These are phyloP conservation scores for Champsocephalus esox DNA, from an alignment of 2,797 vertebrate species.

Conservation along the genomic window DNA sequence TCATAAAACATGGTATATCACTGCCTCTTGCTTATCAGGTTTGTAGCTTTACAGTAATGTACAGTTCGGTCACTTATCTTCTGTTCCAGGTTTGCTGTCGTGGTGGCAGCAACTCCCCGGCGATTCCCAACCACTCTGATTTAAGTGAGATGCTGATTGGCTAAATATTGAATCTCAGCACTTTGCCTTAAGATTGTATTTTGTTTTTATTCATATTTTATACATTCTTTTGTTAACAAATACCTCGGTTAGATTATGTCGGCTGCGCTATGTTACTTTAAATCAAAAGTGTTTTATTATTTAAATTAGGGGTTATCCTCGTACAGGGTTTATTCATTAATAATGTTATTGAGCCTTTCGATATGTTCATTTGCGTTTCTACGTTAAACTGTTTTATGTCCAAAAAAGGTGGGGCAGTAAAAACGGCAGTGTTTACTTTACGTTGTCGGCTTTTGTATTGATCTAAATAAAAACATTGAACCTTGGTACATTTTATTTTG, in stretches of 20 bases:
- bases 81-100: constrained; percentile 52
- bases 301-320: neutral
- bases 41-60: neutral
- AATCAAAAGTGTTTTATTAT: neutral
- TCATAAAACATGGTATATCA: no score
- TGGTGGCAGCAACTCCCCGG: constrained; percentile 23
- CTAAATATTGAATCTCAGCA: neutral
- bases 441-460: neutral
- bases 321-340: neutral
- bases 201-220: neutral
- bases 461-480: constrained; percentile 7
- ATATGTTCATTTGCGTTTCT: neutral
- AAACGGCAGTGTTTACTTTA: neutral
- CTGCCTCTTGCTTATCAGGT: no score
- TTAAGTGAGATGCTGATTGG: neutral
- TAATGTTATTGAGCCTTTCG: neutral
- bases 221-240: neutral
- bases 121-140: no score
- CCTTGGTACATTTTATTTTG: neutral
- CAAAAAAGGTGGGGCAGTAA: neutral
- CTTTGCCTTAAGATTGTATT: neutral
- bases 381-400: constrained; percentile 1
- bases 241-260: neutral
- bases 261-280: neutral
- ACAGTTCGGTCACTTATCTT: neutral